Conservation (phyloP, 1,140 invertebrate genomes). For the Melitaea cinxia region DNA sequence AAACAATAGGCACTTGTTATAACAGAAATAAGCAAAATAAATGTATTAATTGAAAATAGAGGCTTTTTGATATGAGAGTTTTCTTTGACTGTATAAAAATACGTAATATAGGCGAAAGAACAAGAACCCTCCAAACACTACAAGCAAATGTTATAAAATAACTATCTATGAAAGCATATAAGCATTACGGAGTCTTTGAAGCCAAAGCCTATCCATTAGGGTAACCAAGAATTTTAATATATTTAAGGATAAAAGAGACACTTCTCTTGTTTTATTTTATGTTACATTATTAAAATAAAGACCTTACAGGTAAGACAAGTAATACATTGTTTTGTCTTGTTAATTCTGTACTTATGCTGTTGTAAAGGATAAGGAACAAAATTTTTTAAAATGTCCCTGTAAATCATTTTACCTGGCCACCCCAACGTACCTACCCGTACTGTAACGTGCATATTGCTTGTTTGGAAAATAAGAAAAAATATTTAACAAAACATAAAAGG, state of each 20-base stretch:
- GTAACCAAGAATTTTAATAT: background rate
- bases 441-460: constrained; percentile 63
- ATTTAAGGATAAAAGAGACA: no score
- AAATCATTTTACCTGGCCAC: no score
- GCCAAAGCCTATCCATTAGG: background rate
- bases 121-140: background rate
- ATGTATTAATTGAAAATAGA: background rate
- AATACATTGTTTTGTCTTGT: no score
- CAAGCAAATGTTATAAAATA: constrained; percentile 5
- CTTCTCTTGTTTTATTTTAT: no score
- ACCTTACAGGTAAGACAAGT: no score
- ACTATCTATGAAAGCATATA: background rate
- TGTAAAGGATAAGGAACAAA: no score
- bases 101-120: background rate
- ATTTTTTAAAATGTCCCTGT: no score
- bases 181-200: background rate
- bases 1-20: constrained; percentile 9
- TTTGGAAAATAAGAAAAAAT: constrained; percentile 9
- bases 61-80: no score
- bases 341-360: no score
- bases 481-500: background rate
- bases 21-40: constrained; percentile 15
- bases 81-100: no score
- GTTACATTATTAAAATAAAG: no score
- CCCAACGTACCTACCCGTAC: background rate